Evolutionary conservation across 1,140 invertebrate species (phyloP).

Genomic region (Condylostylus longicornis): DNA sequence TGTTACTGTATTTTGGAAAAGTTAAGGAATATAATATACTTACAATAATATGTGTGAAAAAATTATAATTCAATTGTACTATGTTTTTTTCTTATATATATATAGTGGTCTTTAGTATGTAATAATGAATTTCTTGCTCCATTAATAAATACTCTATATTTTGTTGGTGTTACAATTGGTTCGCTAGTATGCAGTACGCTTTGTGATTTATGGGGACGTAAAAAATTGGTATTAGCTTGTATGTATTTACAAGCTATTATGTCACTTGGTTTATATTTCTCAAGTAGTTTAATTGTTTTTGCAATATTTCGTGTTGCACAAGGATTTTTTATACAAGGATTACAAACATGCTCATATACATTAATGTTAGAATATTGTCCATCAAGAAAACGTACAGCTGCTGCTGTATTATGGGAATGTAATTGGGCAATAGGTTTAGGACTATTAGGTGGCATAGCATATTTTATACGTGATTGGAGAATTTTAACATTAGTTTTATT

Average conservation of each 20-base stretch:
- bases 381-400: background rate
- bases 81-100: background rate
- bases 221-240: slow-evolving; percentile 1
- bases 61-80: background rate
- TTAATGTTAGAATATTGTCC: slow-evolving; percentile 5
- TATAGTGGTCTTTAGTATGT: background rate
- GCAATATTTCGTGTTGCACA: background rate
- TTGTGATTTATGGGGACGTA: slow-evolving; percentile 1
- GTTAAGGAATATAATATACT: too few relatives aligned
- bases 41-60: too few relatives aligned
- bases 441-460: slow-evolving; percentile 1
- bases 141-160: slow-evolving; percentile 1
- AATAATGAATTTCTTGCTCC: background rate
- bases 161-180: slow-evolving; percentile 1
- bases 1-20: too few relatives aligned
- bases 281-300: background rate
- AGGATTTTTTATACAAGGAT: slow-evolving; percentile 6
- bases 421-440: slow-evolving; percentile 5
- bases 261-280: background rate
- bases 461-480: slow-evolving; percentile 5
- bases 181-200: slow-evolving; percentile 1
- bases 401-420: slow-evolving; percentile 1
- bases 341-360: slow-evolving; percentile 3
- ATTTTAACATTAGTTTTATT: background rate
- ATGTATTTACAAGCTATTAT: slow-evolving; percentile 1